phyloP scores from a whole-genome alignment of 2,888 invertebrate species.

The Cerastis leucographa region DNA sequence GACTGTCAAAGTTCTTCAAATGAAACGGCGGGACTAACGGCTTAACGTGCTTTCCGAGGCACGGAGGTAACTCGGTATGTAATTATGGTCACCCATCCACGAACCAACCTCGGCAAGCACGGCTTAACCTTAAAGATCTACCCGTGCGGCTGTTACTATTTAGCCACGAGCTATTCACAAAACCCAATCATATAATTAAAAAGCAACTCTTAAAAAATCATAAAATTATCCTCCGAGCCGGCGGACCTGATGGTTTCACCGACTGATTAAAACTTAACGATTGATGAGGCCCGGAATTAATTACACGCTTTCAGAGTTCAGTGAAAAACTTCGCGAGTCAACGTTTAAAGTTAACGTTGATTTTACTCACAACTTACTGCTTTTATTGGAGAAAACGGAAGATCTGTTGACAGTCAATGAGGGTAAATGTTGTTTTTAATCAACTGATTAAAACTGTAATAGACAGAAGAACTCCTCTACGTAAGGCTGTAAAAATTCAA shows the following conservation, averaged over 20 bases:
- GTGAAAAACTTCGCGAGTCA: conserved; percentile 74
- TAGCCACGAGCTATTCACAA: too few relatives aligned
- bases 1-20: too few relatives aligned
- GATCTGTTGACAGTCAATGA: conserved; percentile 1
- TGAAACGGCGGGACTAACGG: too few relatives aligned
- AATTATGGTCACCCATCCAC: too few relatives aligned
- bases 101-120: too few relatives aligned
- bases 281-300: conserved; percentile 82
- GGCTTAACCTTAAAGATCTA: too few relatives aligned
- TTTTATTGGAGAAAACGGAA: conserved; percentile 43
- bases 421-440: background rate
- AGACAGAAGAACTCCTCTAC: background rate
- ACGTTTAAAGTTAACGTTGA: conserved; percentile 77
- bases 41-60: too few relatives aligned
- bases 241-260: conserved; percentile 67
- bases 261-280: conserved; percentile 81
- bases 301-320: conserved; percentile 77
- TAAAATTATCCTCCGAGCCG: conserved; percentile 58
- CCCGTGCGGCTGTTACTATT: too few relatives aligned
- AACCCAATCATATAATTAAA: conserved; percentile 22
- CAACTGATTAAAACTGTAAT: background rate
- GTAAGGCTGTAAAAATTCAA: background rate
- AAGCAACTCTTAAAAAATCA: conserved; percentile 44
- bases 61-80: too few relatives aligned
- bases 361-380: conserved; percentile 54